phyloP scores from a whole-genome alignment of 2,888 invertebrate genomes.

The Drosophila gaucha region DNA sequence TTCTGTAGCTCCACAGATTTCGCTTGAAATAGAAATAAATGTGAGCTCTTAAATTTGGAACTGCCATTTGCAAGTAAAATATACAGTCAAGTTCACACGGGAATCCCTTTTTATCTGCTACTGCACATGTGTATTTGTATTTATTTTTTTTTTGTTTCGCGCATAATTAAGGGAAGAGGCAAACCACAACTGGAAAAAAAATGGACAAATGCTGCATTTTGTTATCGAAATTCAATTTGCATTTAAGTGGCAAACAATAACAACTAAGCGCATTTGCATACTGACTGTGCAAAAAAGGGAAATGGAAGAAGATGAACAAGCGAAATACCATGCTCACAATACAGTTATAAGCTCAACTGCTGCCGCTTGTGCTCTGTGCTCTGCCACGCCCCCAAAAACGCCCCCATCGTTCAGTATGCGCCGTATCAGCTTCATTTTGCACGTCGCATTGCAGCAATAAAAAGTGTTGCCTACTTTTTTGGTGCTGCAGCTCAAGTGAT shows the following conservation, averaged over 20 bases:
- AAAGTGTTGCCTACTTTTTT: slow-evolving; percentile 58
- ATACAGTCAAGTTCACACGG: too few species aligned
- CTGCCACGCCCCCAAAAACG: background rate
- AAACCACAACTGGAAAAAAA: too few species aligned
- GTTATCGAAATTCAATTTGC: slow-evolving; percentile 37
- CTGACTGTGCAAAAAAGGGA: slow-evolving; percentile 15
- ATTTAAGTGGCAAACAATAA: slow-evolving; percentile 33
- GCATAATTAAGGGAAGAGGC: background rate
- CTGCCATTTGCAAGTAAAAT: background rate
- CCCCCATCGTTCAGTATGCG: background rate
- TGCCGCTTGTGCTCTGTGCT: background rate
- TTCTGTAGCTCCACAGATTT: too few species aligned
- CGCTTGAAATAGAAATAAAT: too few species aligned
- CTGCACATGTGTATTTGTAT: too few species aligned
- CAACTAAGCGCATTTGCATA: slow-evolving; percentile 27
- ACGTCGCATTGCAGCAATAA: slow-evolving; percentile 17
- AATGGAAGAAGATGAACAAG: too few species aligned
- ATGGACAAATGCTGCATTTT: slow-evolving; percentile 7
- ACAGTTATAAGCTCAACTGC: slow-evolving; percentile 14
- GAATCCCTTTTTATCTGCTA: too few species aligned
- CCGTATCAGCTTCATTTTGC: background rate
- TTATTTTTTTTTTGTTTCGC: too few species aligned
- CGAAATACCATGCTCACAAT: slow-evolving; percentile 15
- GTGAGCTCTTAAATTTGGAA: too few species aligned
- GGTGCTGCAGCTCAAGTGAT: slow-evolving; percentile 24